phyloP scores from a whole-genome alignment of 1,140 invertebrate species.

The Anoplolepis gracilipes region DNA sequence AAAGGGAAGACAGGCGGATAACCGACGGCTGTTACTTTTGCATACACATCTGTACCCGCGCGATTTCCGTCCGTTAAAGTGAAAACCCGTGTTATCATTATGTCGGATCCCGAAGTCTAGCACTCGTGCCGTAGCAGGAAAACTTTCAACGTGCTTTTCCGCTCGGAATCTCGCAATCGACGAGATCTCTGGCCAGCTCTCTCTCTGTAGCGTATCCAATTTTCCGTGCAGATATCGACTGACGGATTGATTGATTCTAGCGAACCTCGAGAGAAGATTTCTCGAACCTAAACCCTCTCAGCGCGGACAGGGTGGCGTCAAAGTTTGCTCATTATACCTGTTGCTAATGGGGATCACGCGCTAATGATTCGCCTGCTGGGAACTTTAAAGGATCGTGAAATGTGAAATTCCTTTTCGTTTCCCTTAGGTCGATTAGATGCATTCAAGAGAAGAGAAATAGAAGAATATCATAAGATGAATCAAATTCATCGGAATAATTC shows the following conservation, averaged over 20 bases:
- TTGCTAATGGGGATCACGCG: constrained; percentile 63
- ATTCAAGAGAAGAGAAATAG: neutral
- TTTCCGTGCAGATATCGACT: constrained; percentile 56
- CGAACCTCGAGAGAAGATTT: constrained; percentile 40
- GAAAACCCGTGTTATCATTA: constrained; percentile 64
- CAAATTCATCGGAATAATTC: constrained; percentile 44
- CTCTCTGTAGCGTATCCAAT: constrained; percentile 32
- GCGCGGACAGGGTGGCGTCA: neutral
- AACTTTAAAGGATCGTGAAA: constrained; percentile 56
- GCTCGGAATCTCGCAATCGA: constrained; percentile 24
- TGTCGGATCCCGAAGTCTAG: constrained; percentile 31
- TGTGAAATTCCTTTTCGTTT: constrained; percentile 44
- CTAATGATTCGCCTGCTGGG: constrained; percentile 51
- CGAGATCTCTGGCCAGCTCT: constrained; percentile 10
- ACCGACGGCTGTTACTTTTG: constrained; percentile 56
- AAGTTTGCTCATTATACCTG: constrained; percentile 67
- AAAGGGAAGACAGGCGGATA: constrained; percentile 38
- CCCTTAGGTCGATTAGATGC: neutral
- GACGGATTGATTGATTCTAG: constrained; percentile 42
- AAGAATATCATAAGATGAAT: neutral
- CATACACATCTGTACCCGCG: constrained; percentile 33
- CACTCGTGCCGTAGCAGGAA: neutral
- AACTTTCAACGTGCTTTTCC: constrained; percentile 50
- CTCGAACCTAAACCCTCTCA: constrained; percentile 29
- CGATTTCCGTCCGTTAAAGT: constrained; percentile 50